Evolutionary conservation across 2,888 invertebrate species (phyloP).

Genomic region (Heliconius erato): DNA sequence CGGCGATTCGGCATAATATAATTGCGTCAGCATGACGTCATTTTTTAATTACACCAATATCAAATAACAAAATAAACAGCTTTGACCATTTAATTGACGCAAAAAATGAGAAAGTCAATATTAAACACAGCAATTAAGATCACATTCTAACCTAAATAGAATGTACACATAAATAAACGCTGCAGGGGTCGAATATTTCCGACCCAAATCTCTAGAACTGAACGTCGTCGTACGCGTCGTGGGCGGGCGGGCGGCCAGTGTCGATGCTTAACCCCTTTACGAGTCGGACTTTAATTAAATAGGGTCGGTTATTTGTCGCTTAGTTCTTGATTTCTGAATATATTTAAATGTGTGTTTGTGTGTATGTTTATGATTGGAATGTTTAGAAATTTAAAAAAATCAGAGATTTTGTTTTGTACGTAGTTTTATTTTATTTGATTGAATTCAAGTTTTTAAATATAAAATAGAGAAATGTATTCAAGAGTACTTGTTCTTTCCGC

Average conservation of each 20-base stretch:
- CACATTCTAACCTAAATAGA: constrained; percentile 25
- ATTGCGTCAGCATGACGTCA: neutral
- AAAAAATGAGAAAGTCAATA: constrained; percentile 14
- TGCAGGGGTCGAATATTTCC: constrained; percentile 31
- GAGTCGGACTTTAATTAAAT: constrained; percentile 35
- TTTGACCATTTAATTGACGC: neutral
- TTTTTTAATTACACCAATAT: neutral
- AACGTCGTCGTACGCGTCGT: constrained; percentile 16
- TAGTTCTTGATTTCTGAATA: constrained; percentile 12
- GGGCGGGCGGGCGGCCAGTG: constrained; percentile 1
- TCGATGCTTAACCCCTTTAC: constrained; percentile 34
- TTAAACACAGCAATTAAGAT: constrained; percentile 22
- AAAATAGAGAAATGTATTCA: too few species aligned
- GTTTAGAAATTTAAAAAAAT: neutral
- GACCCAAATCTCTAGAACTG: constrained; percentile 37
- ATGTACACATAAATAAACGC: constrained; percentile 22
- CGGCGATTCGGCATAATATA: too few species aligned
- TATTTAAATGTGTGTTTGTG: neutral
- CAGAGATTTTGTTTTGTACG: neutral
- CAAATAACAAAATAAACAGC: neutral
- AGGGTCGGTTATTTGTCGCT: constrained; percentile 31
- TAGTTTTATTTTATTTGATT: too few species aligned
- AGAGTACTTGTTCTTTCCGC: too few species aligned
- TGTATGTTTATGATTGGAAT: neutral
- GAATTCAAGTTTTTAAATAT: too few species aligned